phyloP scores from a whole-genome alignment of 2,797 vertebrate genomes.

The Pipistrellus pygmaeus region DNA sequence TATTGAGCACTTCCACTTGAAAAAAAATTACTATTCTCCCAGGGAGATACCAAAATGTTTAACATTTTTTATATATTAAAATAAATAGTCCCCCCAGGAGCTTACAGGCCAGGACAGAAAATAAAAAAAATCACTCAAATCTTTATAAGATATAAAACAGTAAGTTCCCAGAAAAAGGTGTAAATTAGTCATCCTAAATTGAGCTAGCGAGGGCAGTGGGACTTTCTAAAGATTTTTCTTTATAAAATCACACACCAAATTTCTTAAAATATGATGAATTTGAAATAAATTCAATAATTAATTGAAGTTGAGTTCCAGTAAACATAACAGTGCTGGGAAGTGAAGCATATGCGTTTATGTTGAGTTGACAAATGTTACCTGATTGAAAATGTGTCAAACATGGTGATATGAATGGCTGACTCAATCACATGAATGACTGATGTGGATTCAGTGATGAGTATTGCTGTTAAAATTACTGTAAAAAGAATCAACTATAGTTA shows the following conservation, averaged over 20 bases:
- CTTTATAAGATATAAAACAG: not conserved
- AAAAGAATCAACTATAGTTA: not conserved
- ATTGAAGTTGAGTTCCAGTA: slow-evolving; percentile 53
- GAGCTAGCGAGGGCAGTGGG: not conserved
- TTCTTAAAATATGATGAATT: slow-evolving; percentile 58
- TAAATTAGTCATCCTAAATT: not conserved
- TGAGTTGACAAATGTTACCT: slow-evolving; percentile 60
- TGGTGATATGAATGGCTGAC: not conserved
- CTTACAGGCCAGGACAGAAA: not conserved
- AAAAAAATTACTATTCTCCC: not conserved
- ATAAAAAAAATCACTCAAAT: not conserved
- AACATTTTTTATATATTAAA: slow-evolving; percentile 10
- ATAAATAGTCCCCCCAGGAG: not conserved
- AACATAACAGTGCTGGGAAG: not conserved
- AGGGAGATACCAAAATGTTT: slow-evolving; percentile 12
- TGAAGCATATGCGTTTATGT: not conserved
- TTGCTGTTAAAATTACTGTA: not conserved
- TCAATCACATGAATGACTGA: not conserved
- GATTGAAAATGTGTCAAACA: slow-evolving; percentile 63
- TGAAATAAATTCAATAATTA: slow-evolving; percentile 63
- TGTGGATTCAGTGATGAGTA: not conserved
- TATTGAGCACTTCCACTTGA: not conserved
- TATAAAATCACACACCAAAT: not conserved
- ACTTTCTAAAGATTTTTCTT: slow-evolving; percentile 39
- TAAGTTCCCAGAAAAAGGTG: not conserved